phyloP scores from a whole-genome alignment of 2,113 vertebrate genomes.

The Platichthys flesus region DNA sequence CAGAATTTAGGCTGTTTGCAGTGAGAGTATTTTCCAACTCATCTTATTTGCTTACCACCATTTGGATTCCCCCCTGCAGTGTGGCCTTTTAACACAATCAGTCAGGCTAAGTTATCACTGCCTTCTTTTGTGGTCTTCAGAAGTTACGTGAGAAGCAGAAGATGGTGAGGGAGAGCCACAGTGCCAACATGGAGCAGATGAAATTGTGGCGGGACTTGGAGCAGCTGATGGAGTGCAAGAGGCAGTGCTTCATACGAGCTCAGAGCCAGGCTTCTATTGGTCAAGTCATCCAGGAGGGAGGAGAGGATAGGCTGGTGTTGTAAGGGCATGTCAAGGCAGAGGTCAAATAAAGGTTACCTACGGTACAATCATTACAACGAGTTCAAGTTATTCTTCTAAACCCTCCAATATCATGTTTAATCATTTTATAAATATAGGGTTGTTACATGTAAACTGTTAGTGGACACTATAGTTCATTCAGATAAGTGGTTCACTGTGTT shows the following conservation, averaged over 20 bases:
- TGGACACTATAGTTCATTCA: background rate
- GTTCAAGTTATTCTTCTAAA: background rate
- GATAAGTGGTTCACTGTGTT: background rate
- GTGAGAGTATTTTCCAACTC: too few species aligned
- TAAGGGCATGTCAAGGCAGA: conserved; percentile 67
- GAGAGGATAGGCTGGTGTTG: conserved; percentile 91
- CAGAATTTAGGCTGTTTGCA: too few species aligned
- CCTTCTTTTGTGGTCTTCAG: conserved; percentile 74
- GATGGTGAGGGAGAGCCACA: conserved; percentile 89
- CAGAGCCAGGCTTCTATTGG: conserved; percentile 88
- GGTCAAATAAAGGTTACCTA: background rate
- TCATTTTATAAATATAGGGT: background rate
- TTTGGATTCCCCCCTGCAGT: too few species aligned
- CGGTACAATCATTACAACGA: background rate
- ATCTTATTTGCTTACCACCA: too few species aligned
- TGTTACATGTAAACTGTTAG: background rate
- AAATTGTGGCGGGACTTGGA: conserved; percentile 97
- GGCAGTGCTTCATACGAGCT: conserved; percentile 89
- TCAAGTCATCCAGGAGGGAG: conserved; percentile 94
- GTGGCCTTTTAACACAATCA: too few species aligned
- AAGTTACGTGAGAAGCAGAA: conserved; percentile 95
- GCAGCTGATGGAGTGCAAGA: conserved; percentile 93
- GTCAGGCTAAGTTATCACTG: background rate
- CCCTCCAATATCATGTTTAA: too few species aligned
- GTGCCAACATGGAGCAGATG: conserved; percentile 93